Percentiles rank a stretch among this genome's conserved stretches.
Evolutionary conservation across 2,113 vertebrate species (phyloP).

Genomic region (Emydura subglobosa): DNA sequence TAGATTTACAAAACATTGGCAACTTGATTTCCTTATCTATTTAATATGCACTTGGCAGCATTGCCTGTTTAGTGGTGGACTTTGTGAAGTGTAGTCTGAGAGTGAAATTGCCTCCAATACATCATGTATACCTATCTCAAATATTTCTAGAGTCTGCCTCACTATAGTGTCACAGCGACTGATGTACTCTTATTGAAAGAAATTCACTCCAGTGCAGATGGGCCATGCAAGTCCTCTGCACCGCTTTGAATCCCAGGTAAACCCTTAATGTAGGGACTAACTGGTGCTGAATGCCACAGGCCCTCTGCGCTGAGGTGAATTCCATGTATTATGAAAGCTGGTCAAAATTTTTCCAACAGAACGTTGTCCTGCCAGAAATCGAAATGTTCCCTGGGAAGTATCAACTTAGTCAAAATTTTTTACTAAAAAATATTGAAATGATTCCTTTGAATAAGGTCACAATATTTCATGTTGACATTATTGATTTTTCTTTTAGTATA

Average conservation of each 20-base stretch:
- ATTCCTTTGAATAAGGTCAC: not conserved
- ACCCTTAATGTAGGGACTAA: not conserved
- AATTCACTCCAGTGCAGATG: not conserved
- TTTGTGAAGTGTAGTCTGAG: not conserved
- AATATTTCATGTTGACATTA: not conserved
- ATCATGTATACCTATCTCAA: not conserved
- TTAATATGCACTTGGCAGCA: not conserved
- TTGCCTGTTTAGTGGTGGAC: not conserved
- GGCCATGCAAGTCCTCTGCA: not conserved
- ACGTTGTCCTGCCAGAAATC: not conserved
- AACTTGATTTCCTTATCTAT: not conserved
- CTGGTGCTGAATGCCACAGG: not conserved
- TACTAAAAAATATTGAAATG: not conserved
- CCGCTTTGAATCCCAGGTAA: not conserved
- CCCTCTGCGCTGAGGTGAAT: not conserved
- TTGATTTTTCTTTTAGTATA: not conserved
- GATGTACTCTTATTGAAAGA: not conserved
- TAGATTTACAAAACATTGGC: not conserved
- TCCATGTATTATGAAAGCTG: not conserved
- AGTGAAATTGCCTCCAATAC: not conserved
- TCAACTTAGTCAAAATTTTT: not conserved
- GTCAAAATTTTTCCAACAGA: not conserved
- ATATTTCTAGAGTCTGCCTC: not conserved
- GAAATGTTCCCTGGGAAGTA: not conserved
- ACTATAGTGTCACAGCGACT: not conserved